Evolutionary conservation across 2,888 invertebrate genomes (phyloP).

Genomic region (Nudaria mundana): DNA sequence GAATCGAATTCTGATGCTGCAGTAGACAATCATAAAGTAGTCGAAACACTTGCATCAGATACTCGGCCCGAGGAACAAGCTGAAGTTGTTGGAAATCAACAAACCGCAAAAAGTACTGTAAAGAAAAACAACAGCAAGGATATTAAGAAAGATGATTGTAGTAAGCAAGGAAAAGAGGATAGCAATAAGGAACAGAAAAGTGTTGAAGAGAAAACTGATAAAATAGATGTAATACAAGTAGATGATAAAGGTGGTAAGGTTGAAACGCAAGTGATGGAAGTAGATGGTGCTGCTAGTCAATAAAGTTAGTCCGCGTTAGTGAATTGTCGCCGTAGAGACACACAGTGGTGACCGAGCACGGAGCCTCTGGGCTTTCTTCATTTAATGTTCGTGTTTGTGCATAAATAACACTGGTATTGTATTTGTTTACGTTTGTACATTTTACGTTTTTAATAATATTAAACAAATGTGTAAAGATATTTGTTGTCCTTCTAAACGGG

Average conservation of each 20-base stretch:
- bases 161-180: constrained; percentile 43
- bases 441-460: constrained; percentile 65
- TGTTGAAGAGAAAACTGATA: constrained; percentile 41
- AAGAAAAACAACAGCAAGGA: constrained; percentile 75
- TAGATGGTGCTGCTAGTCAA: constrained; percentile 78
- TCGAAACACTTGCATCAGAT: constrained; percentile 41
- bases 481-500: constrained; percentile 59
- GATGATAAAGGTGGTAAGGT: constrained; percentile 57
- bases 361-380: constrained; percentile 43
- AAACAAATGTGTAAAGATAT: constrained; percentile 48
- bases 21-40: constrained; percentile 26
- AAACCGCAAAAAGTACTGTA: constrained; percentile 49
- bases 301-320: constrained; percentile 69
- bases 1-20: constrained; percentile 18
- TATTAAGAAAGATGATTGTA: constrained; percentile 51
- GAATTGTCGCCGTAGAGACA: constrained; percentile 61
- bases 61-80: constrained; percentile 45
- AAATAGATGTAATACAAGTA: constrained; percentile 51
- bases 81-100: constrained; percentile 37
- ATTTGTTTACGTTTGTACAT: constrained; percentile 76
- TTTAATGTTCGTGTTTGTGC: constrained; percentile 54
- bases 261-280: constrained; percentile 65
- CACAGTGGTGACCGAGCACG: constrained; percentile 47
- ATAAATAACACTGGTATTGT: constrained; percentile 63
- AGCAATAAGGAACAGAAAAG: constrained; percentile 39